A percentile compares a stretch with the other conserved stretches of the same genome.
phyloP scores from a whole-genome alignment of 2,888 invertebrate species.

The Leptothorax acervorum region DNA sequence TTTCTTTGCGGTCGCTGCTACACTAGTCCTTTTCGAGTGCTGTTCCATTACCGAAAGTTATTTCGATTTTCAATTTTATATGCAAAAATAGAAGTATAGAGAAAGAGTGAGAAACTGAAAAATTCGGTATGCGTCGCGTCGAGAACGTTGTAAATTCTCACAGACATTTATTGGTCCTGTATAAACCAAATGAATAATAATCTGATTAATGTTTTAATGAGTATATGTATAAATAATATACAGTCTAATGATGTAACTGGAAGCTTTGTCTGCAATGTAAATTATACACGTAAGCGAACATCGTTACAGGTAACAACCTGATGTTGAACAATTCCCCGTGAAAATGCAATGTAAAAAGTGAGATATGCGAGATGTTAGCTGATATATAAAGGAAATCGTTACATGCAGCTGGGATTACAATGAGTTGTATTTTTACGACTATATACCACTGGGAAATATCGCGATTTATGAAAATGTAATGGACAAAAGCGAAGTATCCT shows the following conservation, averaged over 20 bases:
- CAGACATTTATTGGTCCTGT: neutral
- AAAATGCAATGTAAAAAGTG: constrained; percentile 29
- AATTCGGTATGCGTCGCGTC: neutral
- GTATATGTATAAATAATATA: neutral
- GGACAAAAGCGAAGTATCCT: neutral
- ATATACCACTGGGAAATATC: neutral
- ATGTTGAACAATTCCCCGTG: neutral
- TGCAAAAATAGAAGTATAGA: neutral
- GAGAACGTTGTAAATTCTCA: neutral
- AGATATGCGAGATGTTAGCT: constrained; percentile 30
- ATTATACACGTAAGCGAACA: neutral
- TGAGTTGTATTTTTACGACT: neutral
- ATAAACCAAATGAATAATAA: neutral
- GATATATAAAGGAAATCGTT: constrained; percentile 23
- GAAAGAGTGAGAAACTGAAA: neutral
- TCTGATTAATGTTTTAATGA: neutral
- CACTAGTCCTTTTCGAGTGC: constrained; percentile 8
- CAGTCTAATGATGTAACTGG: neutral
- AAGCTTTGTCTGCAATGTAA: constrained; percentile 11
- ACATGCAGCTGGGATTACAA: constrained; percentile 9
- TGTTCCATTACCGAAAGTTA: constrained; percentile 15
- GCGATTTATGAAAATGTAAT: neutral
- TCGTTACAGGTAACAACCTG: constrained; percentile 6
- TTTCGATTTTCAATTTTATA: constrained; percentile 27
- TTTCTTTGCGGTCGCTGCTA: neutral